Evolutionary conservation across 2,888 invertebrate genomes (phyloP).

Genomic region (Stegophylla sp.): DNA sequence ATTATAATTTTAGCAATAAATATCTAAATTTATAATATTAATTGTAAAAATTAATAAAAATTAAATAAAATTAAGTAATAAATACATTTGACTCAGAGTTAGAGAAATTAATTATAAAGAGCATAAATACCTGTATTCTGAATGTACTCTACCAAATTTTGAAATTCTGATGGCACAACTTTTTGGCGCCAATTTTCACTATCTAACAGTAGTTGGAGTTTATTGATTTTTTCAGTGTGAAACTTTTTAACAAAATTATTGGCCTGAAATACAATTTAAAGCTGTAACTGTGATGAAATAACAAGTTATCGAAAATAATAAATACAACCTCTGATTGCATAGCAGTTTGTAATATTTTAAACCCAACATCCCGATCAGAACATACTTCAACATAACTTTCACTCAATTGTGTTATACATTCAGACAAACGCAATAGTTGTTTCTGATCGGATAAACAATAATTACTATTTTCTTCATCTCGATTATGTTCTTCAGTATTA

Average conservation of each 20-base stretch:
- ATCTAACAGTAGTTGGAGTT: constrained; percentile 83
- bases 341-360: constrained; percentile 51
- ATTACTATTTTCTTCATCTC: constrained; percentile 26
- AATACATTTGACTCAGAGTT: no score
- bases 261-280: constrained; percentile 68
- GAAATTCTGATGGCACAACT: constrained; percentile 88
- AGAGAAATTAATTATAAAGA: background rate
- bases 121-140: constrained; percentile 65
- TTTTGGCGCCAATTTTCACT: constrained; percentile 93
- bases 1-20: background rate
- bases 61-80: no score
- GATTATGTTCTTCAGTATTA: constrained; percentile 21
- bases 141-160: constrained; percentile 80
- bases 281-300: background rate
- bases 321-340: constrained; percentile 53
- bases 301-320: background rate
- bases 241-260: constrained; percentile 89
- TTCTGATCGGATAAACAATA: constrained; percentile 55
- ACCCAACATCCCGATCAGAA: constrained; percentile 51
- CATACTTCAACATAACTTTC: constrained; percentile 54
- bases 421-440: constrained; percentile 46
- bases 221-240: constrained; percentile 85
- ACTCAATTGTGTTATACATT: constrained; percentile 47
- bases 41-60: no score
- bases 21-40: no score